Conservation (phyloP, 2,888 invertebrate species). For the Gortyna flavago region DNA sequence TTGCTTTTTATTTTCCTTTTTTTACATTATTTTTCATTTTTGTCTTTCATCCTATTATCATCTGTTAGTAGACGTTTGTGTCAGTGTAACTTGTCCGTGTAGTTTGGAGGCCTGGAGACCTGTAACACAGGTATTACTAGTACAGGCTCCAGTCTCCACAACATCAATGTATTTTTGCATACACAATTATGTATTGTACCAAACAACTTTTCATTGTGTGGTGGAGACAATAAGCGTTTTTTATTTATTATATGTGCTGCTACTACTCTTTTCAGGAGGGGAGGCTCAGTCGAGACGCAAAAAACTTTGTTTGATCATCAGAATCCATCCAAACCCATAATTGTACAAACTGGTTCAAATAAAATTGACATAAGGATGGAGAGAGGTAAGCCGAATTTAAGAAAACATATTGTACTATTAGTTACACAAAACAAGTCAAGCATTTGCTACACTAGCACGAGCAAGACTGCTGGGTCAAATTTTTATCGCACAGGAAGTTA, state of each 20-base stretch:
- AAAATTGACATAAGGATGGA: slow-evolving; percentile 85
- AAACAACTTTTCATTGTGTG: no score
- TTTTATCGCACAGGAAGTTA: background rate
- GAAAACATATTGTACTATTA: slow-evolving; percentile 1
- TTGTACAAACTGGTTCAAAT: slow-evolving; percentile 89
- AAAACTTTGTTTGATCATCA: slow-evolving; percentile 86
- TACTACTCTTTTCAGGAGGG: slow-evolving; percentile 69
- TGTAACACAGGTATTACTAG: no score
- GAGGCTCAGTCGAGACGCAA: slow-evolving; percentile 78
- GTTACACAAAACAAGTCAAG: background rate
- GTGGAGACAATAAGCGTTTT: no score
- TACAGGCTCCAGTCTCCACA: no score
- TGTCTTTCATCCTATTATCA: no score
- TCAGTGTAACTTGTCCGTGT: no score
- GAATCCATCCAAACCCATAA: slow-evolving; percentile 92
- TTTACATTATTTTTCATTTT: no score
- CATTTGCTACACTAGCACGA: background rate
- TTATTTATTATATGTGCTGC: background rate
- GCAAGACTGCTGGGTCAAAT: background rate
- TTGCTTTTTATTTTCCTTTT: no score
- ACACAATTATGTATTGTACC: no score
- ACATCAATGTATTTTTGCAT: no score
- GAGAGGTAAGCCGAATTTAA: slow-evolving; percentile 75
- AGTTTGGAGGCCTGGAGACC: no score
- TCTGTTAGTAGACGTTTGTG: no score